Percentiles rank a stretch among this genome's conserved stretches.
phyloP scores from a whole-genome alignment of 2,888 invertebrate species.

The Lingula anatina region DNA sequence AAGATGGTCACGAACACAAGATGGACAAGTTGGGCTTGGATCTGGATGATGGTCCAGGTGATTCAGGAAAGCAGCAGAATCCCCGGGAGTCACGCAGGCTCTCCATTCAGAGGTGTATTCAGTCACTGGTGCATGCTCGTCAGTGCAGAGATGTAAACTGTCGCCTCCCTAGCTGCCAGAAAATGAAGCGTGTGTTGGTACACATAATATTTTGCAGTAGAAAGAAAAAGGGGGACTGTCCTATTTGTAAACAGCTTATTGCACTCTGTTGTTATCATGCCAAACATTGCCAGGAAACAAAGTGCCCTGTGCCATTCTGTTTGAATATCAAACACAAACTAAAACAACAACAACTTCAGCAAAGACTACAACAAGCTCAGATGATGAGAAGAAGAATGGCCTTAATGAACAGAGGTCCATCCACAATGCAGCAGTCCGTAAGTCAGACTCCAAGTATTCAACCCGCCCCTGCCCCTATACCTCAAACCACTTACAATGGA shows the following conservation, averaged over 20 bases:
- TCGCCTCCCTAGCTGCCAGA: conserved; percentile 91
- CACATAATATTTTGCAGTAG: conserved; percentile 93
- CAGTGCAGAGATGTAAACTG: conserved; percentile 99
- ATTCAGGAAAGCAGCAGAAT: conserved; percentile 72
- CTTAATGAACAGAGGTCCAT: conserved; percentile 49
- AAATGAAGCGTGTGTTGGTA: conserved; percentile 98
- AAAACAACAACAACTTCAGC: conserved; percentile 93
- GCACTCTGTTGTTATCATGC: conserved; percentile 99
- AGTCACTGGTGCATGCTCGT: conserved; percentile 91
- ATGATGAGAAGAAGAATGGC: conserved; percentile 66
- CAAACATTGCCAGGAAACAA: conserved; percentile 84
- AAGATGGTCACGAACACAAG: conserved; percentile 90
- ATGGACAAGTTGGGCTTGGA: conserved; percentile 97
- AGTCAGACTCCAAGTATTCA: background rate
- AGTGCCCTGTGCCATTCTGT: conserved; percentile 98
- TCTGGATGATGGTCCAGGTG: conserved; percentile 70
- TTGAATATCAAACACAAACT: conserved; percentile 96
- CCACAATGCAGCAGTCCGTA: conserved; percentile 7
- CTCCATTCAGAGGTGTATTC: conserved; percentile 89
- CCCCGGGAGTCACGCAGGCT: conserved; percentile 78
- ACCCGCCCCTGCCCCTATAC: background rate
- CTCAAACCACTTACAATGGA: background rate
- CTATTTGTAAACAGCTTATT: conserved; percentile 98
- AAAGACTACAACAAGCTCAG: conserved; percentile 91
- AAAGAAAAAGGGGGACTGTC: conserved; percentile 78